Conservation (phyloP, 2,113 vertebrate genomes). For the Paradoxurus hermaphroditus region DNA sequence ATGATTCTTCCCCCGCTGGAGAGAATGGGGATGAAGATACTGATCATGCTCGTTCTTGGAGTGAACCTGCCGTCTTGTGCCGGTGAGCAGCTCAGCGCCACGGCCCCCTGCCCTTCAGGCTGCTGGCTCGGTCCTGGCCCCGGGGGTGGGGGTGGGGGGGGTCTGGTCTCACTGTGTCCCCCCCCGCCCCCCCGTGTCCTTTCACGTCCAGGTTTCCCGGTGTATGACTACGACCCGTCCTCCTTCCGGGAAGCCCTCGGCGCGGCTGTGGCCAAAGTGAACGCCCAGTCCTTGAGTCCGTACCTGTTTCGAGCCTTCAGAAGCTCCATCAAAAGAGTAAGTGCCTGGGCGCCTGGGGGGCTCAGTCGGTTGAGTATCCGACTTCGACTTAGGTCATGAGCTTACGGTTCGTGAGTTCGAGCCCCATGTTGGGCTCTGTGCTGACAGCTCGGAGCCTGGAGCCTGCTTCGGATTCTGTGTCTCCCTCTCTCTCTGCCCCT, state of each 20-base stretch:
- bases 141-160: accelerated
- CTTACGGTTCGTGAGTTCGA: no score
- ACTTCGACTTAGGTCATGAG: no score
- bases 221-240: conserved; percentile 72
- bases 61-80: neutral
- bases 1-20: neutral
- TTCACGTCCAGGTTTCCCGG: conserved; percentile 71
- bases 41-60: conserved; percentile 27
- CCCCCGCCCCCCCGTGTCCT: no score
- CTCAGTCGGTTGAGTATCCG: no score
- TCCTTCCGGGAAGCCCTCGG: conserved; percentile 72
- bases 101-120: accelerated
- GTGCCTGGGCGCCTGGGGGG: neutral
- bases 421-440: no score
- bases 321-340: conserved; percentile 75
- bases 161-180: neutral
- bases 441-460: no score
- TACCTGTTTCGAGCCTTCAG: conserved; percentile 71
- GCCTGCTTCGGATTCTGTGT: no score
- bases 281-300: conserved; percentile 62
- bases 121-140: accelerated
- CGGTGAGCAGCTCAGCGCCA: conserved; percentile 56
- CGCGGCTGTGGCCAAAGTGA: conserved; percentile 77
- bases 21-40: neutral
- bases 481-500: no score